Percentiles rank a stretch among this genome's conserved stretches.
Evolutionary conservation across 2,888 invertebrate genomes (phyloP).

Genomic region (Elysia crispata): DNA sequence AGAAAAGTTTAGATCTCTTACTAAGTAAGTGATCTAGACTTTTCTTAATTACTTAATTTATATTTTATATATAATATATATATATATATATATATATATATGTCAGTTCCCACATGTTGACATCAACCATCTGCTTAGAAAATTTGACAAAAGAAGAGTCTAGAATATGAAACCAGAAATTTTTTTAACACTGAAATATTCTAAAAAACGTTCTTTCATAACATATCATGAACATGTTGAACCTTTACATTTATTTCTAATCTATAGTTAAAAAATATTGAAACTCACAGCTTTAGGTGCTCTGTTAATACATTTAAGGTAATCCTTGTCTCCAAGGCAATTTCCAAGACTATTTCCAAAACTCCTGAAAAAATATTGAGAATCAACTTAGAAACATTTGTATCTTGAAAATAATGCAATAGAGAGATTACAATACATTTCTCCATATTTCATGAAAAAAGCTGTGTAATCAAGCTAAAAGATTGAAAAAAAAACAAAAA

Average conservation of each 20-base stretch:
- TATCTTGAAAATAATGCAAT: not conserved
- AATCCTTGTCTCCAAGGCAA: slow-evolving; percentile 77
- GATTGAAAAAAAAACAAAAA: no score
- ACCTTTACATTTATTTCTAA: not conserved
- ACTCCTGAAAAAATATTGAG: slow-evolving; percentile 63
- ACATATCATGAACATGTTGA: no score
- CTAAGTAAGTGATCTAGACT: no score
- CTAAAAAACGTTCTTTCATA: no score
- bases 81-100: no score
- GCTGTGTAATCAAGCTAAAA: not conserved
- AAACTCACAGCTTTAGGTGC: slow-evolving; percentile 71
- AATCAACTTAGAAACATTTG: not conserved
- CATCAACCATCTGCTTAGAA: no score
- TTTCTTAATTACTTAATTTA: no score
- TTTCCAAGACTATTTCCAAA: slow-evolving; percentile 78
- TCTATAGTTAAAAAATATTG: not conserved
- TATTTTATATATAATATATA: no score
- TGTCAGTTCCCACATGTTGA: no score
- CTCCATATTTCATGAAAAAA: not conserved
- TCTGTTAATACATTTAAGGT: slow-evolving; percentile 72
- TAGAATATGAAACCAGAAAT: not conserved
- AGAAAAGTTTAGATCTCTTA: no score
- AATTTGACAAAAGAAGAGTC: not conserved
- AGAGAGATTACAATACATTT: not conserved
- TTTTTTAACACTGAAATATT: not conserved